Evolutionary conservation across 2,888 invertebrate genomes (phyloP), one percentile per base, ranked within the genome.

Genomic region (Cyclophora punctaria): DNA sequence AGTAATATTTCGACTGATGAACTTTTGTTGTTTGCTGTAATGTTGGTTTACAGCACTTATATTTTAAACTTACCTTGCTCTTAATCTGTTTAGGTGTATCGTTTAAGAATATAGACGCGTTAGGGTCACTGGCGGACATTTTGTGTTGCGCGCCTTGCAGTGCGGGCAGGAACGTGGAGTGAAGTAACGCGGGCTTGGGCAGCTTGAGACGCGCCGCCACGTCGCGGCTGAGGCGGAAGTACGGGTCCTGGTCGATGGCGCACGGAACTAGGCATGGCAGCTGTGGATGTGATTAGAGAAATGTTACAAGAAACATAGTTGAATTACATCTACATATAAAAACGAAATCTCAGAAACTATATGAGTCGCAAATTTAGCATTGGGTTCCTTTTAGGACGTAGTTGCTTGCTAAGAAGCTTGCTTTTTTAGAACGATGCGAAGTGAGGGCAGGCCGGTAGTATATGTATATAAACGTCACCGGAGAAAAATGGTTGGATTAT

Each of bases 171-270:
- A 99, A 98, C 53, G 92, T 90, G 7, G 96, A 94, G 77, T 97
- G 97, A 37, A 96, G 75, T 44, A 97, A 82, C 3, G 98, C 92
- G 49, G 99, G 97, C 80, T 99, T 97, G 7, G 93, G 92, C 80
- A 92, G 90, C 64, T 96, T 95, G 7, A 99, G 85, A 6, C 94
- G 91, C 0, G 98, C 97, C 0, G 98, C 97, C n/a, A 98, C 98
- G 85, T 99, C 99, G 49, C 99, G 91, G 0, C 98, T 95, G 98
- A 99, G 98, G 40, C 99, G 92, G 85, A 99, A 99, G 83, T 99
- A 99, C 0, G 99, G 99, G 88, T 99, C 99, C 91, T 99, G 99
- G 89, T 99, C 99, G 61, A 99, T 99, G 5, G 98, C 99, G 84
- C 99, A 99, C 0, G 99, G 99, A 58, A 99, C 98, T 6, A 97